Conservation (phyloP, 2,888 invertebrate species). For the Ceramica pisi region DNA sequence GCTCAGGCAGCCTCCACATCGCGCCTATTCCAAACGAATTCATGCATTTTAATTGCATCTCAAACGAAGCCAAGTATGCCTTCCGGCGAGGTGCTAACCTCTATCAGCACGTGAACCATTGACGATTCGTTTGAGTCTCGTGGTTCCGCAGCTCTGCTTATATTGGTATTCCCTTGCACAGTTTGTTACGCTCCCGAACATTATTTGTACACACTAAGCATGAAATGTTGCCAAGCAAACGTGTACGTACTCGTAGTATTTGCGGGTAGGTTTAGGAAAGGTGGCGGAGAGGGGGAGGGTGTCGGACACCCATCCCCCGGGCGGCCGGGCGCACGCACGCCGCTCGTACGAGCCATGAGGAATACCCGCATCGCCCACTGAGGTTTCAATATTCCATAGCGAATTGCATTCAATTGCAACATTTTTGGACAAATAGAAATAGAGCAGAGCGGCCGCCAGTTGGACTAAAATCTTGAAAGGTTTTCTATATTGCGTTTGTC, state of each 20-base stretch:
- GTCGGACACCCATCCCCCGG: constrained; percentile 67
- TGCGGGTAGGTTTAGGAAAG: constrained; percentile 90
- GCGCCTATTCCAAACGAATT: constrained; percentile 58
- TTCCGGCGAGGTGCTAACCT: constrained; percentile 53
- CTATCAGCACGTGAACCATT: constrained; percentile 76
- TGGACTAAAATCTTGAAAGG: constrained; percentile 76
- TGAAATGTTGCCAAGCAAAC: constrained; percentile 91
- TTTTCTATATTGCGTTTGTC: constrained; percentile 67
- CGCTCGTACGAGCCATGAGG: constrained; percentile 77
- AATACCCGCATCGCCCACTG: constrained; percentile 83
- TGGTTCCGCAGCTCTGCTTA: constrained; percentile 74
- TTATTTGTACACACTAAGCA: constrained; percentile 91
- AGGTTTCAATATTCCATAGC: constrained; percentile 89
- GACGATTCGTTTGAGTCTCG: constrained; percentile 80
- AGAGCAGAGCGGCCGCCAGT: constrained; percentile 67
- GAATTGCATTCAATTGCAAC: constrained; percentile 87
- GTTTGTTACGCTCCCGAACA: constrained; percentile 87
- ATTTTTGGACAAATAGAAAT: constrained; percentile 83
- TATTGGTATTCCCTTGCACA: constrained; percentile 87
- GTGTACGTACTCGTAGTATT: constrained; percentile 87
- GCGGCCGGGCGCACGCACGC: constrained; percentile 62
- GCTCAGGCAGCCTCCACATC: constrained; percentile 11
- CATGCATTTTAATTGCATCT: constrained; percentile 70
- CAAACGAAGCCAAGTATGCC: constrained; percentile 52
- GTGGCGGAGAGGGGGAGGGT: constrained; percentile 76